A percentile compares a stretch with the other conserved stretches of the same genome.
Conservation (phyloP, 2,797 vertebrate genomes). For the Onychomys arenicola region DNA sequence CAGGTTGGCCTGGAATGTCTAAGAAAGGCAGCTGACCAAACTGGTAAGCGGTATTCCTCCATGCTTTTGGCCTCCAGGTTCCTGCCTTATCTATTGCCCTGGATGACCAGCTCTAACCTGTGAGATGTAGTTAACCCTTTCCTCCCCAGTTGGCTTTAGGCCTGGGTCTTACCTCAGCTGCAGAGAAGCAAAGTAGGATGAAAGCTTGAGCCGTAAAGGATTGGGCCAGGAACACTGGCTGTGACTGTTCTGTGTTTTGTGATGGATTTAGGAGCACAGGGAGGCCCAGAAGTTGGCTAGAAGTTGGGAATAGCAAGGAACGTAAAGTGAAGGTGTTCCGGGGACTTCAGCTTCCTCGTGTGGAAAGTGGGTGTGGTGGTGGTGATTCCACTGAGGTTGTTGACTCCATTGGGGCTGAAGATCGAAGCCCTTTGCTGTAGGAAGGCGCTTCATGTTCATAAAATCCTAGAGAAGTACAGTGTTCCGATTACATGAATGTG, state of each 20-base stretch:
- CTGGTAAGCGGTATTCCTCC: neutral
- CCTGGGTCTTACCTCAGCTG: neutral
- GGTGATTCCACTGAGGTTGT: neutral
- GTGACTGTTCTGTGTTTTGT: neutral
- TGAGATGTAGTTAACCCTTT: neutral
- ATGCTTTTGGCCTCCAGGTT: neutral
- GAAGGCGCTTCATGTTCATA: neutral
- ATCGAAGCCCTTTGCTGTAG: neutral
- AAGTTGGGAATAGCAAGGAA: neutral
- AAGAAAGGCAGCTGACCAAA: neutral
- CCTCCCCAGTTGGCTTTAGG: neutral
- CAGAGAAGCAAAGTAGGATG: neutral
- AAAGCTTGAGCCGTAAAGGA: neutral
- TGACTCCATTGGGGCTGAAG: neutral
- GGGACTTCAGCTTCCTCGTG: neutral
- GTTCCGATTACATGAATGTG: neutral
- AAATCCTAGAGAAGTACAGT: neutral
- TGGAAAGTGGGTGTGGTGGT: neutral
- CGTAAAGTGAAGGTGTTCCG: neutral
- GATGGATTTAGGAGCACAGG: neutral
- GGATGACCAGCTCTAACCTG: neutral
- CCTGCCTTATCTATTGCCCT: neutral
- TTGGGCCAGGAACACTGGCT: neutral
- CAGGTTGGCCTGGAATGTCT: neutral
- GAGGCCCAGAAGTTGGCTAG: neutral